Evolutionary conservation across 1,140 invertebrate species (phyloP), one percentile per base, ranked within the genome.

Genomic region (Lerema accius): DNA sequence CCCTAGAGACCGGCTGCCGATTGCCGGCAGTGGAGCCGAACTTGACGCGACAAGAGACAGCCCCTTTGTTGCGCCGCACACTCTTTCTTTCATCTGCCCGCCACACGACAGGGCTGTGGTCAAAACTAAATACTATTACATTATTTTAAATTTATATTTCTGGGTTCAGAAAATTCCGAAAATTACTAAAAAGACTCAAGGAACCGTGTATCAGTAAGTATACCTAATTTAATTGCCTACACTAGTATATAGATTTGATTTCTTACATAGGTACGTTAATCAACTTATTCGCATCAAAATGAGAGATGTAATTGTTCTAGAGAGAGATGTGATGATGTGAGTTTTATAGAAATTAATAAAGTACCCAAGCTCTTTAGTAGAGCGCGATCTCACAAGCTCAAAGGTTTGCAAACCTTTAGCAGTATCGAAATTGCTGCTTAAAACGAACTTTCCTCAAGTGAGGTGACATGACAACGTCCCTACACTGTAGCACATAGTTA

Each of bases 401-500:
- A 32, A 32, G 4, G 9, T 32, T 3, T 32, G 28, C 28, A 32
- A 39, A 53, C 49, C 49, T 53, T 51, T 42, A 35, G 50, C 35
- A n/a, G 17, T 14, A 13, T 45, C 39, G 53, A 58, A 45, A 58
- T 58, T 45, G 53, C 42, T 58, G 40, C 53, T 58, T 19, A 32
- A 58, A 42, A 58, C 45, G 53, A 58, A 58, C 53, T 58, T 42
- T 11, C n/a, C 23, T 58, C 28, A 49, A 32, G 46, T 26, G 14
- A 50, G 40, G 42, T 48, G 45, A 48, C 45, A 48, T 58, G 53
- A 32, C 53, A 45, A 58, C 53, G 53, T 35, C 53, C 45, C 43
- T 45, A 56, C 43, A 56, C 16, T 56, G 40, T 56, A 43, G n/a
- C 40, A 35, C 17, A 16, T 28, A 39, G n/a, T n/a, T n/a, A 39